These are phyloP conservation scores for Spilogale gracilis DNA, from an alignment of 2,113 vertebrate genomes.

Conservation along the genomic window DNA sequence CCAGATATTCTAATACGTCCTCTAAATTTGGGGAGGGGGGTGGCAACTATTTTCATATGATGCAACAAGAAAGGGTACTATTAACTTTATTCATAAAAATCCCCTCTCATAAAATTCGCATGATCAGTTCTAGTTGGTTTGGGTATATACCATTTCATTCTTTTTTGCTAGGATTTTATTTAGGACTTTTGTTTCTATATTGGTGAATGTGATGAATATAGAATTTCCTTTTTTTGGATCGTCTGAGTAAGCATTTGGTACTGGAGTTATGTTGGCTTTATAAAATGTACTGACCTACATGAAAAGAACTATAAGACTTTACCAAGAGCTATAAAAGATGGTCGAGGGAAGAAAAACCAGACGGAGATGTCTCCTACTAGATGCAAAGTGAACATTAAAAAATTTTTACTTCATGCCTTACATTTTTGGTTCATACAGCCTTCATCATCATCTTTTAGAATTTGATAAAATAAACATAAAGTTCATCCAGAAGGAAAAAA, in stretches of 20 bases:
- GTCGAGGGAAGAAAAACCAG: background rate
- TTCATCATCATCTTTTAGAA: background rate
- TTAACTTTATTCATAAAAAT: background rate
- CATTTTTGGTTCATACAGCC: background rate
- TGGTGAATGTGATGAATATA: background rate
- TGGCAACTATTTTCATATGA: background rate
- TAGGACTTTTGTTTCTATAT: background rate
- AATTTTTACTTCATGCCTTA: background rate
- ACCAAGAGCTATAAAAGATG: background rate
- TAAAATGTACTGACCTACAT: constrained; percentile 1
- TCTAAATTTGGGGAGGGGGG: background rate
- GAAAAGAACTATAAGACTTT: background rate
- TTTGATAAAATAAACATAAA: background rate
- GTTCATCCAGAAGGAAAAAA: background rate
- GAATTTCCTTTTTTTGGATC: background rate
- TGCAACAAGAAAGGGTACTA: background rate
- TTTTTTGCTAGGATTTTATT: background rate
- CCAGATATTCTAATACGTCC: background rate
- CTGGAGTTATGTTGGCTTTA: background rate
- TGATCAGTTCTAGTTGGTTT: background rate
- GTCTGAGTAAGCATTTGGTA: background rate
- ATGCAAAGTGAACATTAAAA: background rate
- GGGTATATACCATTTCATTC: background rate
- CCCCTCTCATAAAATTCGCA: background rate
- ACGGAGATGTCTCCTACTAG: background rate